Conservation (phyloP, 2,113 vertebrate species). For the Himantopus leucocephalus region DNA sequence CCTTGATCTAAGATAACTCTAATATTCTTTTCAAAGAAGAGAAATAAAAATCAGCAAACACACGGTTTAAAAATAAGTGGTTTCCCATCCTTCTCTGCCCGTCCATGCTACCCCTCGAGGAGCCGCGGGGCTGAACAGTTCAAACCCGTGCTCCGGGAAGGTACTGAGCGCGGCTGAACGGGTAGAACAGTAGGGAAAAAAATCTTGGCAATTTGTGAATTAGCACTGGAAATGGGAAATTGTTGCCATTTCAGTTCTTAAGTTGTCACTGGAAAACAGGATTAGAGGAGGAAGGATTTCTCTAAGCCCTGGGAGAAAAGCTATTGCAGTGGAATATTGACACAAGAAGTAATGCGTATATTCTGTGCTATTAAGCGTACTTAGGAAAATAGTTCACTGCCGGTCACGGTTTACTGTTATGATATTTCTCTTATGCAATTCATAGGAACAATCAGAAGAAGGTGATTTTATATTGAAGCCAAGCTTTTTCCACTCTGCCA, state of each 20-base stretch:
- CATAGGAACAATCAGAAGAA: not conserved
- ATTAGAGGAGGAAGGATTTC: conserved; percentile 49
- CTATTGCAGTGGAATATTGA: not conserved
- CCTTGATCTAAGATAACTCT: not conserved
- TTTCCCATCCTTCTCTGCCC: not conserved
- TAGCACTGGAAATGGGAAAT: not conserved
- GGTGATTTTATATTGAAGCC: not conserved
- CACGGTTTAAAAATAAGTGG: not conserved
- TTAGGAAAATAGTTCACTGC: not conserved
- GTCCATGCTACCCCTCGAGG: not conserved
- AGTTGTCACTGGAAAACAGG: conserved; percentile 44
- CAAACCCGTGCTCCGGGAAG: rapidly evolving
- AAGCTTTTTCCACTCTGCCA: not conserved
- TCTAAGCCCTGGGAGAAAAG: not conserved
- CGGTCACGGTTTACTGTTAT: not conserved
- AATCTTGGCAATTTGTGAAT: conserved; percentile 39
- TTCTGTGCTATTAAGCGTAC: not conserved
- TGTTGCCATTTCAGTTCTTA: conserved; percentile 22
- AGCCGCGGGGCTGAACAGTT: not conserved
- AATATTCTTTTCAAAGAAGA: not conserved
- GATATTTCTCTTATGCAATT: not conserved
- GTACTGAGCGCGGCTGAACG: rapidly evolving
- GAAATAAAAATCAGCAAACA: not conserved
- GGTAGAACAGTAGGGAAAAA: not conserved
- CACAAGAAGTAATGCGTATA: not conserved